phyloP scores from a whole-genome alignment of 1,140 invertebrate genomes.

The Teleopsis dalmanni region DNA sequence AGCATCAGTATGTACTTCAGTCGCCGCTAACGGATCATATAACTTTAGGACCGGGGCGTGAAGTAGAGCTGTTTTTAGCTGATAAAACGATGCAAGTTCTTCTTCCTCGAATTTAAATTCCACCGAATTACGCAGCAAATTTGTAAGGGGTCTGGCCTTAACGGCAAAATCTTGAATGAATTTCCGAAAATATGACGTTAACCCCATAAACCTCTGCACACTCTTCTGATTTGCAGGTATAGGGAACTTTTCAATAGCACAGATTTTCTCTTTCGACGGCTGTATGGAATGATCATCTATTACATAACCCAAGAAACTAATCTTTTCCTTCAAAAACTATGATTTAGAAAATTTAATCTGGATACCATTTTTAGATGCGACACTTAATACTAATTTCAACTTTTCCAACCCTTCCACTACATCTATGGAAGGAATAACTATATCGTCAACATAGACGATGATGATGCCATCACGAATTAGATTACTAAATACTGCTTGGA shows the following conservation, averaged over 20 bases:
- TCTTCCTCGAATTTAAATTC: background rate
- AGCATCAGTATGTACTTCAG: background rate
- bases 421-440: slow-evolving; percentile 1
- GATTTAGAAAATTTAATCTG: no score
- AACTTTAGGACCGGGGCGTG: background rate
- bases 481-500: background rate
- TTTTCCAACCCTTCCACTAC: background rate
- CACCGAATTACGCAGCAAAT: background rate
- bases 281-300: slow-evolving; percentile 17
- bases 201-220: slow-evolving; percentile 27
- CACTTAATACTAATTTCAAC: slow-evolving; percentile 3
- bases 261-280: slow-evolving; percentile 17
- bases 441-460: slow-evolving; percentile 5
- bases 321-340: slow-evolving; percentile 1
- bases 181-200: slow-evolving; percentile 35
- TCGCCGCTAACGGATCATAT: background rate
- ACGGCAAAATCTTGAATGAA: slow-evolving; percentile 14
- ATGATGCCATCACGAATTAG: background rate
- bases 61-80: background rate
- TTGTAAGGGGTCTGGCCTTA: background rate
- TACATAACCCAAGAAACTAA: slow-evolving; percentile 8
- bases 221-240: slow-evolving; percentile 22
- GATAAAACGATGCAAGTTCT: background rate
- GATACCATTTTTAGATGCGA: background rate
- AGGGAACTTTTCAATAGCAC: slow-evolving; percentile 24